phyloP scores from a whole-genome alignment of 2,888 invertebrate species.

The Toxonevra muliebris region DNA sequence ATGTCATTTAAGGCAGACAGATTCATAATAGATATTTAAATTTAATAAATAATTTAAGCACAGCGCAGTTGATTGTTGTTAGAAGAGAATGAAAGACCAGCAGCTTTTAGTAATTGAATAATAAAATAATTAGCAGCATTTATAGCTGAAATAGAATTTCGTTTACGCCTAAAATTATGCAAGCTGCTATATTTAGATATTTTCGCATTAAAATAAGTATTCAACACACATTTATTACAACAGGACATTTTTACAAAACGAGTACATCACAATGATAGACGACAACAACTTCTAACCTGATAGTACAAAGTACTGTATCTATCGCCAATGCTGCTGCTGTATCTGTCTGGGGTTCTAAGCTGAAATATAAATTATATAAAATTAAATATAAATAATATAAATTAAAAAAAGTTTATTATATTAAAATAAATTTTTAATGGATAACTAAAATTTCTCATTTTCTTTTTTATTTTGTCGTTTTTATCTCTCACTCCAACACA shows the following conservation, averaged over 20 bases:
- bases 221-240: conserved; percentile 10
- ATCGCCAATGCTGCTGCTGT: conserved; percentile 57
- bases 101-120: background rate
- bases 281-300: conserved; percentile 51
- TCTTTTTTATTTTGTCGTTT: too few relatives aligned
- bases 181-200: background rate
- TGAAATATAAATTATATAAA: too few relatives aligned
- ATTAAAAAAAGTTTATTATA: too few relatives aligned
- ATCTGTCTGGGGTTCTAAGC: conserved; percentile 44
- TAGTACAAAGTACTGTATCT: conserved; percentile 57
- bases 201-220: background rate
- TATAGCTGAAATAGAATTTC: background rate
- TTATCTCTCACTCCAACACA: too few relatives aligned
- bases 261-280: background rate
- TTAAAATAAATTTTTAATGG: too few relatives aligned
- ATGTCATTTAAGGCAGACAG: too few relatives aligned
- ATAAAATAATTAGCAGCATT: background rate
- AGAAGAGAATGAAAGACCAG: background rate
- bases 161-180: background rate
- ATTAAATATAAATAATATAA: too few relatives aligned
- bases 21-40: too few relatives aligned
- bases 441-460: too few relatives aligned
- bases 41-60: too few relatives aligned
- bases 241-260: background rate
- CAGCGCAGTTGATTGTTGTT: too few relatives aligned